These are phyloP conservation scores for Haliclystus octoradiatus DNA, from an alignment of 30 jellyfish, hydroid and myxozoan genomes.

Conservation along the genomic window DNA sequence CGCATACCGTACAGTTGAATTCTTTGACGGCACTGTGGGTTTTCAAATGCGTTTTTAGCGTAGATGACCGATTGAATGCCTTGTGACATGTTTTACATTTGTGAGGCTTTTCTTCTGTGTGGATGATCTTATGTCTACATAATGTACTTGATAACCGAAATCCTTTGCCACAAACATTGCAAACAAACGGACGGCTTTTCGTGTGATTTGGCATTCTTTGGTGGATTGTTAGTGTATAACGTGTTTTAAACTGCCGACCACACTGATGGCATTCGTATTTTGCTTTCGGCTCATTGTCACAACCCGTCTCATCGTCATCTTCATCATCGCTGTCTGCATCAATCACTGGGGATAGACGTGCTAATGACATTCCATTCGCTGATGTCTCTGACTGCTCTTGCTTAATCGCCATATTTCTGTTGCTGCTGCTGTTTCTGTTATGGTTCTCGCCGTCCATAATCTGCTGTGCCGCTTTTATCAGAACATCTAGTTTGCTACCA, in stretches of 20 bases:
- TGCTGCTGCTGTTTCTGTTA: constrained; percentile 1
- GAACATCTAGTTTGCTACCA: constrained; percentile 35
- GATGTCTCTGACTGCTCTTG: background rate
- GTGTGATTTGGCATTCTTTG: constrained; percentile 69
- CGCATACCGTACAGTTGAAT: constrained; percentile 77
- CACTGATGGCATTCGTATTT: constrained; percentile 67
- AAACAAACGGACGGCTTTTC: constrained; percentile 77
- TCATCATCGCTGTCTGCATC: background rate
- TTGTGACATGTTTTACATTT: constrained; percentile 76
- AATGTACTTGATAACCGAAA: constrained; percentile 93
- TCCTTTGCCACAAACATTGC: constrained; percentile 90
- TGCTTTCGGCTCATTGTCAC: constrained; percentile 8
- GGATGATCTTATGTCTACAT: constrained; percentile 95
- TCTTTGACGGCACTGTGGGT: constrained; percentile 90
- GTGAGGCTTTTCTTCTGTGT: constrained; percentile 94
- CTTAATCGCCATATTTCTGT: constrained; percentile 2
- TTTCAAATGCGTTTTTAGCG: constrained; percentile 82
- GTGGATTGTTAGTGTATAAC: constrained; percentile 70
- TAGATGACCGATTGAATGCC: constrained; percentile 93
- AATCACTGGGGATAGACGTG: background rate
- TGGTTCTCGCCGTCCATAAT: constrained; percentile 30
- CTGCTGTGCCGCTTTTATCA: constrained; percentile 46
- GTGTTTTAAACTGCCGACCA: constrained; percentile 56
- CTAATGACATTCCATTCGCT: background rate
- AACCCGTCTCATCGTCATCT: background rate